phyloP scores from a whole-genome alignment of 1,140 invertebrate species.

The Subanguina moxae region DNA sequence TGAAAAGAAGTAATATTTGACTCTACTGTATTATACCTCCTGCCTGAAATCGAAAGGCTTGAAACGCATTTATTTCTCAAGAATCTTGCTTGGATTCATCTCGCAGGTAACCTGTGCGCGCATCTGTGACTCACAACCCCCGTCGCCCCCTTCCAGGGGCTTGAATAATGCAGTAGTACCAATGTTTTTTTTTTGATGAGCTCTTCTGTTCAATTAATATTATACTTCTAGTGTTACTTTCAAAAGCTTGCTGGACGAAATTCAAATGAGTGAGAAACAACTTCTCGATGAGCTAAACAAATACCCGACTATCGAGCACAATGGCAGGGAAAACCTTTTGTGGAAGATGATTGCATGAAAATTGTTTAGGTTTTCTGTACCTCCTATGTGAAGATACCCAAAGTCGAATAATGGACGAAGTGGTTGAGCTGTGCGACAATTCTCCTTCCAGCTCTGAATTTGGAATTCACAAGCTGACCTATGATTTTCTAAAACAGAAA shows the following conservation, averaged over 20 bases:
- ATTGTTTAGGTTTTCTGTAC: background rate
- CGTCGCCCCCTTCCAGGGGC: no score
- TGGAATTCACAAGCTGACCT: background rate
- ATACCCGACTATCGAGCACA: background rate
- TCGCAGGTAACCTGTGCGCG: no score
- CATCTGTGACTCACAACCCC: no score
- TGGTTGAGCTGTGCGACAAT: background rate
- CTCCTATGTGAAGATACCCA: background rate
- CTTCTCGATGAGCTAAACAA: background rate
- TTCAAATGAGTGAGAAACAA: constrained; percentile 3
- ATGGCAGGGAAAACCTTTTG: background rate
- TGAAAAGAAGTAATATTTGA: no score
- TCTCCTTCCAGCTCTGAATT: background rate
- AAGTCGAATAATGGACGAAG: background rate
- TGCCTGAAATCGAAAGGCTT: no score
- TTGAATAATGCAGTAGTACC: no score
- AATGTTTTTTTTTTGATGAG: no score
- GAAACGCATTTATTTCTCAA: no score
- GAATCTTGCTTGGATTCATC: no score
- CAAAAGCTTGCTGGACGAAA: background rate
- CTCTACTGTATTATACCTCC: no score
- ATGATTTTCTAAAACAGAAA: background rate
- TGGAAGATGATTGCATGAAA: no score
- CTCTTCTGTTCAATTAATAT: no score
- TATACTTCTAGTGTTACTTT: background rate